Conservation (phyloP, 2,113 vertebrate species). For the Nanorana parkeri region DNA sequence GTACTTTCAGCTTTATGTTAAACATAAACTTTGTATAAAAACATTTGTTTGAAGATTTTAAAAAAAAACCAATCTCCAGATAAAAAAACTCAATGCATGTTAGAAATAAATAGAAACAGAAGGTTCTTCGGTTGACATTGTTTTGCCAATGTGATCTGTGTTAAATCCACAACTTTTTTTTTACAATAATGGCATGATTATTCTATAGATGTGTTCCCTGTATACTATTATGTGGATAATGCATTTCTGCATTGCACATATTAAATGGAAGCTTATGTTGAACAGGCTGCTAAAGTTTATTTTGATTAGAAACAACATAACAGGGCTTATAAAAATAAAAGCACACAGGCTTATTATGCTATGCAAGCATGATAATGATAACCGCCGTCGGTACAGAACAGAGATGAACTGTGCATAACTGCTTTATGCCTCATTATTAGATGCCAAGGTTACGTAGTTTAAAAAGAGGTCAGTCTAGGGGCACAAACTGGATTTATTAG, state of each 20-base stretch:
- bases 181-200: neutral
- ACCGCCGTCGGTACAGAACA: neutral
- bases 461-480: neutral
- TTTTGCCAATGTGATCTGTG: slow-evolving; percentile 8
- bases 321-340: slow-evolving; percentile 8
- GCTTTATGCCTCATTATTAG: slow-evolving; percentile 17
- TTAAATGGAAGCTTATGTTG: slow-evolving; percentile 23
- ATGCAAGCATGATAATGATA: neutral
- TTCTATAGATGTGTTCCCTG: neutral
- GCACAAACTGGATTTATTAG: slow-evolving; percentile 10
- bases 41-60: too few species aligned
- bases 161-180: slow-evolving; percentile 27
- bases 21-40: too few species aligned
- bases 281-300: neutral
- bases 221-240: slow-evolving; percentile 19
- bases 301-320: slow-evolving; percentile 30
- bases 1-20: too few species aligned
- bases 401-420: slow-evolving; percentile 14
- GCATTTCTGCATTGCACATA: neutral
- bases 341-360: slow-evolving; percentile 1
- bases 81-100: neutral
- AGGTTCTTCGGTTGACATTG: slow-evolving; percentile 8
- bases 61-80: neutral
- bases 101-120: slow-evolving; percentile 8
- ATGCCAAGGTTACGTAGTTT: slow-evolving; percentile 11